Evolutionary conservation across 1,140 invertebrate species (phyloP).

Genomic region (Aphelinus certus): DNA sequence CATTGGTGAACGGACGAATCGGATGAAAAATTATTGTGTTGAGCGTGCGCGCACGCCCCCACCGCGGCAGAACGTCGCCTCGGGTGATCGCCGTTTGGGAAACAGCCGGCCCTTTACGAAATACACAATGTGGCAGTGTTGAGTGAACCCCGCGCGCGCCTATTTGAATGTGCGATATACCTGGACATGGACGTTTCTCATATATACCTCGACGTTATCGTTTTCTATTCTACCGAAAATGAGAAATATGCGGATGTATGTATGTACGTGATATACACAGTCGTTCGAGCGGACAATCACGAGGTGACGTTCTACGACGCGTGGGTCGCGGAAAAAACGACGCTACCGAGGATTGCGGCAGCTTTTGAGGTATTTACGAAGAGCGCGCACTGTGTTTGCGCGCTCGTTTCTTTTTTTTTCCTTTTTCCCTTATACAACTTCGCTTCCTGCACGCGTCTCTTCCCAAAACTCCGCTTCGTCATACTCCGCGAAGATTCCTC

Average conservation of each 20-base stretch:
- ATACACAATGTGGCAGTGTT: conserved; percentile 30
- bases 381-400: conserved; percentile 25
- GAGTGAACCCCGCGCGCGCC: conserved; percentile 6
- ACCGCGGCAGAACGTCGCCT: too few species aligned
- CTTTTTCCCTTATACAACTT: background rate
- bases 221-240: too few species aligned
- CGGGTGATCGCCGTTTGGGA: too few species aligned
- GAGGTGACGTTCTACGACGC: conserved; percentile 22
- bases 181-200: conserved; percentile 23
- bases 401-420: conserved; percentile 15
- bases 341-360: conserved; percentile 30
- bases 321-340: background rate
- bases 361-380: conserved; percentile 39
- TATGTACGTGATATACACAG: too few species aligned
- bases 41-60: too few species aligned
- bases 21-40: too few species aligned
- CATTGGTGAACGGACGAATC: too few species aligned
- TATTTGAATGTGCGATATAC: background rate
- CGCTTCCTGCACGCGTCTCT: conserved; percentile 6
- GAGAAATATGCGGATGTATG: too few species aligned
- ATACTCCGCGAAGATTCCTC: conserved; percentile 26
- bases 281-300: background rate
- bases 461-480: background rate
- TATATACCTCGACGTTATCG: too few species aligned
- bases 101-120: too few species aligned